Conservation (phyloP, 1,140 invertebrate species). For the Drosophila setifemur region DNA sequence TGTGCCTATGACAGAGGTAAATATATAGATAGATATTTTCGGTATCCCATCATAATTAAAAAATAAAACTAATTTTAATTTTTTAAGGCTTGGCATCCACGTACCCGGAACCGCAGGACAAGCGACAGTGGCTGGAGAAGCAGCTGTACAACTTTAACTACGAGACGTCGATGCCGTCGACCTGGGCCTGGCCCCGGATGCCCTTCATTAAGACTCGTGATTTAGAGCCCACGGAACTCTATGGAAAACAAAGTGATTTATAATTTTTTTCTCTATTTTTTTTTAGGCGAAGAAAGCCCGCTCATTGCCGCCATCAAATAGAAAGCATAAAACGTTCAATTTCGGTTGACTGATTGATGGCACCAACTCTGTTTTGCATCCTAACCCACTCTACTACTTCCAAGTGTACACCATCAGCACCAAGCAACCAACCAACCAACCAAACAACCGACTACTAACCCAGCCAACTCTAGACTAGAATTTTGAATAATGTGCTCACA, state of each 20-base stretch:
- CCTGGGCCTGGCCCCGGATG: conserved; percentile 87
- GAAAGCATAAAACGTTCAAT: conserved; percentile 47
- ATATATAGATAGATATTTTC: too few species aligned
- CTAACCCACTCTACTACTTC: conserved; percentile 64
- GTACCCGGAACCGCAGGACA: conserved; percentile 92
- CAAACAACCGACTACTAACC: conserved; percentile 58
- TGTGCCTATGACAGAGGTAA: conserved; percentile 94
- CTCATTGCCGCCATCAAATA: conserved; percentile 81
- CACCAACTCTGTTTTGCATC: conserved; percentile 71
- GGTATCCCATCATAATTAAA: too few species aligned
- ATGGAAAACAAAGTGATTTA: conserved; percentile 77
- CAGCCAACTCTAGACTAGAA: conserved; percentile 36
- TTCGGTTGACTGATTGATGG: conserved; percentile 64
- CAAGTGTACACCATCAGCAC: conserved; percentile 59
- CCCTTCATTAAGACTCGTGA: conserved; percentile 82
- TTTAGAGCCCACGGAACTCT: conserved; percentile 79
- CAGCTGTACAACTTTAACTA: conserved; percentile 92
- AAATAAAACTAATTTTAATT: background rate
- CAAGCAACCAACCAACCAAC: conserved; percentile 38
- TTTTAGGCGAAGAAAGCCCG: conserved; percentile 75
- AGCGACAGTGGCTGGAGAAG: conserved; percentile 87
- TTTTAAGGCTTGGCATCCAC: conserved; percentile 89
- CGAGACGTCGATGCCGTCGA: conserved; percentile 88
- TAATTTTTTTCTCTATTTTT: conserved; percentile 42
- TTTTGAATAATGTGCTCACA: conserved; percentile 40